Percentiles rank a stretch among this genome's conserved stretches.
These are phyloP conservation scores for Heliconius ismenius DNA, from an alignment of 2,888 invertebrate species.

Conservation along the genomic window DNA sequence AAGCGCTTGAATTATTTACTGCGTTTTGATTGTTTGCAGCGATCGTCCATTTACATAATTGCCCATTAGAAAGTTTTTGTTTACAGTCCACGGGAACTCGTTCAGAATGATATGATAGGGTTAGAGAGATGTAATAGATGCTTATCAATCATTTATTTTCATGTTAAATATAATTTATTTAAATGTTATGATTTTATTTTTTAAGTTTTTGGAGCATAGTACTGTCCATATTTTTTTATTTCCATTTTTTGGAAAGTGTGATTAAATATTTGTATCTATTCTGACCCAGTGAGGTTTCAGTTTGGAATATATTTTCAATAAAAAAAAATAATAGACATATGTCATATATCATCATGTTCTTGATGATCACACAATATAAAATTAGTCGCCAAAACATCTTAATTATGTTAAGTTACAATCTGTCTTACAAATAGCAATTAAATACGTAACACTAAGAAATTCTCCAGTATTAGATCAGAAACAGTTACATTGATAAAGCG, in stretches of 20 bases:
- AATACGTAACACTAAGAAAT: constrained; percentile 9
- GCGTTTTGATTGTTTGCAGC: constrained; percentile 75
- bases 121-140: not conserved
- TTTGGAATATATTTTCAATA: no score
- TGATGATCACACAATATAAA: not conserved
- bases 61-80: constrained; percentile 76
- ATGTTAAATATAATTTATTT: not conserved
- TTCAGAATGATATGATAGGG: constrained; percentile 35
- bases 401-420: not conserved
- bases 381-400: not conserved
- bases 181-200: no score
- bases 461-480: constrained; percentile 1
- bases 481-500: constrained; percentile 27
- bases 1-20: constrained; percentile 71
- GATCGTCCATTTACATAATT: constrained; percentile 72
- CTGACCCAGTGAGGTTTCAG: not conserved
- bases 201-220: no score
- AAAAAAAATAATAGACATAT: not conserved
- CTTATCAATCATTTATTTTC: not conserved
- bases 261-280: not conserved
- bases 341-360: not conserved
- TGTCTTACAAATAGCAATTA: constrained; percentile 1
- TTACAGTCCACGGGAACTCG: constrained; percentile 61
- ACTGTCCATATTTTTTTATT: no score
- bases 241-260: no score